Percentiles rank a stretch among this genome's conserved stretches.
These are phyloP conservation scores for Ardeotis arabs DNA, from an alignment of 2,113 vertebrate species.

Conservation along the genomic window DNA sequence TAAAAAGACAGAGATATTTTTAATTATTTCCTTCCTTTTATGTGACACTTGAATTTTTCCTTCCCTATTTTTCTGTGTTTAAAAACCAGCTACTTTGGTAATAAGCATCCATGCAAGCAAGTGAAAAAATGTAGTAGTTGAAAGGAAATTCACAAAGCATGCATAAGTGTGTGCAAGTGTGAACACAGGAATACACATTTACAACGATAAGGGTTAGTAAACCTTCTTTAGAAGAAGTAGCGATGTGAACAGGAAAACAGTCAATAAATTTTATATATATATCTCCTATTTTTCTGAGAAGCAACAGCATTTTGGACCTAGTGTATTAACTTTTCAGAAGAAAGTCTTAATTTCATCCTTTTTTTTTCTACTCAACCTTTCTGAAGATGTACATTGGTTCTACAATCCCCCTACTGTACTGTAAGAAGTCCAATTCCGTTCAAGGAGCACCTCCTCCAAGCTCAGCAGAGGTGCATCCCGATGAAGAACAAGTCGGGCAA, in stretches of 20 bases:
- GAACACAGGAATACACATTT: accelerated
- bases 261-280: neutral
- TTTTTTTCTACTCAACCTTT: neutral
- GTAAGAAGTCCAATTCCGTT: neutral
- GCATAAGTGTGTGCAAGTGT: neutral
- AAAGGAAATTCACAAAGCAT: neutral
- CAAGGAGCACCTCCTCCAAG: no score
- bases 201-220: neutral
- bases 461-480: no score
- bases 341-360: neutral
- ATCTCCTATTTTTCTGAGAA: neutral
- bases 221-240: neutral
- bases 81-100: neutral
- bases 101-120: neutral
- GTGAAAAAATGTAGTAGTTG: neutral
- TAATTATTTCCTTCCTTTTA: neutral
- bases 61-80: neutral
- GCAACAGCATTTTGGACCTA: neutral
- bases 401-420: neutral
- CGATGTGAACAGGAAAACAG: neutral
- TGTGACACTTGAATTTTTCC: neutral
- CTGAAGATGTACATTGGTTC: neutral
- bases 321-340: neutral
- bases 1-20: neutral
- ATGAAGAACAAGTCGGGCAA: no score